Base-by-base conservation (phyloP, 2,888 invertebrate genomes). In the Ormia ochracea region DNA sequence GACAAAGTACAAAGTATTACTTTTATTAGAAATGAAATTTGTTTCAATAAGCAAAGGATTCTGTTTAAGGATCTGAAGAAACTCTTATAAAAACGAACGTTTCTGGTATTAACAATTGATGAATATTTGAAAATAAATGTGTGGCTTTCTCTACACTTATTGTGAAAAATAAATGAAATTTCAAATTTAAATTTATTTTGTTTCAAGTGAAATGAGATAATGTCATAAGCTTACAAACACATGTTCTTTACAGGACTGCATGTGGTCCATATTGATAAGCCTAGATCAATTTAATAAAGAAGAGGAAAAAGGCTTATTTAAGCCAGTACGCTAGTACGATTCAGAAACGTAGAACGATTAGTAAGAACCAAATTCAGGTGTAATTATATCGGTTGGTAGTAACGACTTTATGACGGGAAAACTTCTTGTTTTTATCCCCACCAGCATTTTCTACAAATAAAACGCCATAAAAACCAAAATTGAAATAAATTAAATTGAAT, bases 1-100 rank as follows among this genome's bases (percentile, higher is more conserved):
- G 38, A 31, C 31, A 66, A n/a, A n/a, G n/a, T 33, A 10, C 48
- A n/a, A 63, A 66, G 66, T 66, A 66, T 74, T 50, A 74, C 41
- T 50, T 74, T n/a, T 58, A 74, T 66, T 66, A 50, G 41, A 66
- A 66, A 58, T 33, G 12, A 65, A 74, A 65, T 63, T 45, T 33
- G 28, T 56, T 63, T 73, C 19, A 7, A n/a, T 50, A 59, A 28
- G 36, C 38, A 21, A 28, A 21, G 43, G 31, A 31, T 52, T 61
- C 12, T 17, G 19, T 52, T 52, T 12, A 17, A 70, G 21, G 50
- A 41, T 65, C 19, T 38, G 4, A 23, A 36, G 12, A 9, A 31
- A 10, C 9, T 45, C 45, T 26, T 5, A 19, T 17, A 6, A 14
- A 21, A 12, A 36, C 5, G 5, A 48, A 10, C 1, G 10, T 48